Evolutionary conservation across 2,888 invertebrate genomes (phyloP), one percentile per base, ranked within the genome.

Genomic region (Caenorhabditis sp.): DNA sequence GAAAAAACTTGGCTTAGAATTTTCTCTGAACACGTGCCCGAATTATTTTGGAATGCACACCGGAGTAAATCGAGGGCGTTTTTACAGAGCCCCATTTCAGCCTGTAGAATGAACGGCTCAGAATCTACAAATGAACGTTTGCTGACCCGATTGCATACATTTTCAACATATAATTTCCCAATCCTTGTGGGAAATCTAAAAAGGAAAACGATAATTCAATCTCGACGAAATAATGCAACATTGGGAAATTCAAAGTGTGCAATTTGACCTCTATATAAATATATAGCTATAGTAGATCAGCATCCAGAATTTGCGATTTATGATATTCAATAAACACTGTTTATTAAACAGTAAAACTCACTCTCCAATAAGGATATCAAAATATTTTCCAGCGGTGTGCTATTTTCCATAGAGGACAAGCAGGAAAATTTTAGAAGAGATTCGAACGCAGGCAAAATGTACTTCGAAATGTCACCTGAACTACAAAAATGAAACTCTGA

Each of bases 81-180:
- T 9, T 67, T 81, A 18, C 80, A 71, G 11, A 90, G 81, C 8
- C 90, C 90, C 90, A 90, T 90, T 78, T 90, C 90, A 15, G 90
- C 88, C 77, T 90, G 90, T 2, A 90, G 81, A n/a, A 90, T 84
- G 51, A 90, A 90, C 35, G 90, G 90, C 40, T 90, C 90, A 40
- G 85, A 80, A 62, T 90, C 88, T 89, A 13, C 4, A 51, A 51
- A 24, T 24, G 4, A 51, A 13, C 18, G 11, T 51, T 1, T 5
- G 1, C 15, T 35, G 2, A 9, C 2, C 26, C 26, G 1, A 44
- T 8, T 15, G 0, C 5, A 44, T 28, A 24, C 0, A 15, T 5
- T 51, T 53, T 50, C 40, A 32, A 32, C 32, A 32, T 32, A 32
- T 9, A 6, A 32, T 32, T 9, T 9, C 4, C 9, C 32, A 32